Evolutionary conservation across 2,113 vertebrate genomes (phyloP).

Genomic region (Pterocles orientalis): DNA sequence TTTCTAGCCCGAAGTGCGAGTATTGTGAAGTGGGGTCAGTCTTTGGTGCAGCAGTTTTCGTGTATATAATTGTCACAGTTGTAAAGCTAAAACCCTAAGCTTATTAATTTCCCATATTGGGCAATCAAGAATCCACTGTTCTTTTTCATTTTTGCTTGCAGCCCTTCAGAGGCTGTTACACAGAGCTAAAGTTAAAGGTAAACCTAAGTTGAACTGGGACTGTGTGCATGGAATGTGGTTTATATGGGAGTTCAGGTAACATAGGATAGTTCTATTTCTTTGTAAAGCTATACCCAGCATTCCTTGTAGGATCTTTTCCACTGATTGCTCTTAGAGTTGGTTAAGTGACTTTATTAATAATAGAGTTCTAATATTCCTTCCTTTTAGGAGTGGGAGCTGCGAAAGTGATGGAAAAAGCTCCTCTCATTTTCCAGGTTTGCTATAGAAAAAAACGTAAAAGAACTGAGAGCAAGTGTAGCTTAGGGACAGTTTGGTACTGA

Average conservation of each 20-base stretch:
- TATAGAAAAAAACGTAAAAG: fast-evolving
- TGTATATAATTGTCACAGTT: neutral
- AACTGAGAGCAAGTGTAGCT: neutral
- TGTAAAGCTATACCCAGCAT: neutral
- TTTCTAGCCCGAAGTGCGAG: neutral
- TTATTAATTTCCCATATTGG: neutral
- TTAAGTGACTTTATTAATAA: neutral
- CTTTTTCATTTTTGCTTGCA: neutral
- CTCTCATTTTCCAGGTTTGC: neutral
- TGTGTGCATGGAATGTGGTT: neutral
- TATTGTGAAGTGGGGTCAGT: neutral
- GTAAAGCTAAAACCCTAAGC: neutral
- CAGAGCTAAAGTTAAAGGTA: neutral
- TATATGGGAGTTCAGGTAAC: neutral
- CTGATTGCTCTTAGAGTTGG: neutral
- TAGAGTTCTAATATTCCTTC: neutral
- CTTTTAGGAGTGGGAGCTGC: neutral
- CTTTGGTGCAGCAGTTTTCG: neutral
- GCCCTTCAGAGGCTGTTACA: neutral
- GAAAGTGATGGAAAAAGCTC: neutral
- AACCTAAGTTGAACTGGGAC: neutral
- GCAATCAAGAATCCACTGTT: neutral
- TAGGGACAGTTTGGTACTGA: neutral
- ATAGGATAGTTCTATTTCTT: neutral
- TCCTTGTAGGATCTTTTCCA: neutral